Percentiles rank a stretch among this genome's conserved stretches.
Evolutionary conservation across 2,113 vertebrate genomes (phyloP).

Genomic region (Hippocampus barbouri): DNA sequence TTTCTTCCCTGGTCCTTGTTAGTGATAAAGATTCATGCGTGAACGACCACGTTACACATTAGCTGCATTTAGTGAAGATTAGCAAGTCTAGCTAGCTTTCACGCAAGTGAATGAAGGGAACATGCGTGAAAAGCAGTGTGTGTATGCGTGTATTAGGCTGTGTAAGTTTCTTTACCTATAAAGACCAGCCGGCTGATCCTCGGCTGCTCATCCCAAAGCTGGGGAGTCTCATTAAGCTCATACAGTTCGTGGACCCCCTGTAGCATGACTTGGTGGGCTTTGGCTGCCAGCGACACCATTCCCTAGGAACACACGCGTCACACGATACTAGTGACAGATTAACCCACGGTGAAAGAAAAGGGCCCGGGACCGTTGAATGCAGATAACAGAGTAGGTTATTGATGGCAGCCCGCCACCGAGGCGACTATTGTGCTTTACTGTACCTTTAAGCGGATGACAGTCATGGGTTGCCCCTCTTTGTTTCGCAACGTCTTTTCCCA

Average conservation of each 20-base stretch:
- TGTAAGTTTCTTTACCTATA: conserved; percentile 78
- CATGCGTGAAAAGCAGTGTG: conserved; percentile 10
- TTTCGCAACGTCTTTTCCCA: conserved; percentile 91
- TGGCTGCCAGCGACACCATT: conserved; percentile 83
- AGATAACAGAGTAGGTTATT: conserved; percentile 23
- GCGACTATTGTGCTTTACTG: conserved; percentile 33
- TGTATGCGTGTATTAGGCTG: neutral
- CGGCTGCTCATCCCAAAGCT: conserved; percentile 77
- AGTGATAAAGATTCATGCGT: neutral
- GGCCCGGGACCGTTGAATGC: conserved; percentile 26
- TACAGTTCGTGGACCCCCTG: conserved; percentile 94
- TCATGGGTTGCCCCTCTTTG: conserved; percentile 79
- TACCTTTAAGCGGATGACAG: conserved; percentile 89
- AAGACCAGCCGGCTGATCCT: conserved; percentile 84
- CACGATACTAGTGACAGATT: conserved; percentile 47
- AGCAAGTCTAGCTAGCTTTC: neutral
- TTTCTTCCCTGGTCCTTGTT: neutral
- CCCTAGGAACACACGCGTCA: conserved; percentile 74
- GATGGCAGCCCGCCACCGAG: conserved; percentile 29
- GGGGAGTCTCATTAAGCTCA: conserved; percentile 87
- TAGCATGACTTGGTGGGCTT: conserved; percentile 84
- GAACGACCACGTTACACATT: conserved; percentile 4
- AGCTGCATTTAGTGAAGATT: conserved; percentile 6
- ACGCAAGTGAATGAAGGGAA: neutral
- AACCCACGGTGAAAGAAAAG: conserved; percentile 24